A percentile compares a stretch with the other conserved stretches of the same genome.
These are phyloP conservation scores for Limenitis camilla DNA, from an alignment of 2,888 invertebrate genomes.

Conservation along the genomic window DNA sequence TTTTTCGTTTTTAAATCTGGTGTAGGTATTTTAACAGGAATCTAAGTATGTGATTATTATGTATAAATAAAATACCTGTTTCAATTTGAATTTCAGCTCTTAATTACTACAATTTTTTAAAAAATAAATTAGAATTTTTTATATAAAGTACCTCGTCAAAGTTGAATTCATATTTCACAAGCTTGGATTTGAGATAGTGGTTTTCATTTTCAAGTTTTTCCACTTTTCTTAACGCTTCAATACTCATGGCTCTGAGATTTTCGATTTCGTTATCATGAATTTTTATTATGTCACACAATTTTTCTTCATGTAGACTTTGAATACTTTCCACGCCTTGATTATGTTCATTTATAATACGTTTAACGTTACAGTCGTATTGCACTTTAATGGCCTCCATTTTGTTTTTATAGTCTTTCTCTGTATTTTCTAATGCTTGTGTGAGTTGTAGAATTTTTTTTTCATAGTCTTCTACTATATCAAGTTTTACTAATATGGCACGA, in stretches of 20 bases:
- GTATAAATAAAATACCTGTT: too few relatives aligned
- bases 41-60: too few relatives aligned
- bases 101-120: not conserved
- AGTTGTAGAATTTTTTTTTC: slow-evolving; percentile 46
- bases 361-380: slow-evolving; percentile 71
- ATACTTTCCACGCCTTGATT: slow-evolving; percentile 71
- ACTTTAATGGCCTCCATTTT: slow-evolving; percentile 63
- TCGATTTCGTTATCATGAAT: slow-evolving; percentile 71
- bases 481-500: slow-evolving; percentile 38
- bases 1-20: slow-evolving; percentile 38
- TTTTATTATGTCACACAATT: slow-evolving; percentile 59
- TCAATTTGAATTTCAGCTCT: too few relatives aligned
- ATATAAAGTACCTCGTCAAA: slow-evolving; percentile 39
- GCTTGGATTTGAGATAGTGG: slow-evolving; percentile 39
- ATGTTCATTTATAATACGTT: slow-evolving; percentile 68
- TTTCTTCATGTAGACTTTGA: slow-evolving; percentile 71
- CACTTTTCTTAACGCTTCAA: slow-evolving; percentile 60
- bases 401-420: slow-evolving; percentile 54
- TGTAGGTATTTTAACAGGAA: slow-evolving; percentile 39
- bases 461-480: slow-evolving; percentile 42
- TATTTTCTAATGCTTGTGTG: slow-evolving; percentile 44
- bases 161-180: slow-evolving; percentile 26
- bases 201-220: slow-evolving; percentile 61
- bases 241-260: slow-evolving; percentile 59
- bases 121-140: not conserved